Percentiles rank a stretch among this genome's conserved stretches.
These are phyloP conservation scores for Diplazon laetatorius DNA, from an alignment of 2,888 invertebrate genomes.

Conservation along the genomic window DNA sequence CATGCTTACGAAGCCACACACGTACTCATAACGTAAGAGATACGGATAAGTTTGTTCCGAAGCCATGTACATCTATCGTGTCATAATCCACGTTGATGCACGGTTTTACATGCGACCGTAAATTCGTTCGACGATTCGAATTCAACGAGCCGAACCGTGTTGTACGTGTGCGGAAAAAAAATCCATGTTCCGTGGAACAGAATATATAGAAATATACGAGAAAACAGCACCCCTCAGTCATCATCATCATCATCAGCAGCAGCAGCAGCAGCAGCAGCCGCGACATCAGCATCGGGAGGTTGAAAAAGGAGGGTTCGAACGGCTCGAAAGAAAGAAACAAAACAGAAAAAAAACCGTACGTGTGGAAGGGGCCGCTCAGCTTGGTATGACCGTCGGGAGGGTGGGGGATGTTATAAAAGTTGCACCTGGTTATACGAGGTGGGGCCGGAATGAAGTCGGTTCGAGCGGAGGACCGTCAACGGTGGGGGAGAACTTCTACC, in stretches of 20 bases:
- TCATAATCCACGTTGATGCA: neutral
- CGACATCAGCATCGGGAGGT: conserved; percentile 35
- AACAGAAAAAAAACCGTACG: neutral
- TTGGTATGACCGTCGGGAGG: conserved; percentile 35
- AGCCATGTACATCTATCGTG: neutral
- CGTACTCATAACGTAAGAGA: neutral
- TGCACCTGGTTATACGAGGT: conserved; percentile 49
- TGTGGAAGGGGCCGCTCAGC: conserved; percentile 32
- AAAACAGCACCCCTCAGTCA: conserved; percentile 34
- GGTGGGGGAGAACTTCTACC: conserved; percentile 49
- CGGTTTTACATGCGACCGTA: neutral
- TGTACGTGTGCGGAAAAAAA: neutral
- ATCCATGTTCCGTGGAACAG: neutral
- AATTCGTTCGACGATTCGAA: neutral
- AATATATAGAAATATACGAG: conserved; percentile 11
- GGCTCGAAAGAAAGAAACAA: conserved; percentile 7
- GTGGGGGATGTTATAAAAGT: conserved; percentile 32
- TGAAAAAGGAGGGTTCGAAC: conserved; percentile 3
- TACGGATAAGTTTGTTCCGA: neutral
- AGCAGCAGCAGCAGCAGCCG: conserved; percentile 36
- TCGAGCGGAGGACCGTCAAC: conserved; percentile 1
- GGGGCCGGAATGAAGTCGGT: conserved; percentile 59
- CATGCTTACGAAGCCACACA: neutral
- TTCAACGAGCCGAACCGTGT: neutral
- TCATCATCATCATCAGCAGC: conserved; percentile 22